phyloP scores from a whole-genome alignment of 2,113 vertebrate genomes.

The Aptenodytes patagonicus region DNA sequence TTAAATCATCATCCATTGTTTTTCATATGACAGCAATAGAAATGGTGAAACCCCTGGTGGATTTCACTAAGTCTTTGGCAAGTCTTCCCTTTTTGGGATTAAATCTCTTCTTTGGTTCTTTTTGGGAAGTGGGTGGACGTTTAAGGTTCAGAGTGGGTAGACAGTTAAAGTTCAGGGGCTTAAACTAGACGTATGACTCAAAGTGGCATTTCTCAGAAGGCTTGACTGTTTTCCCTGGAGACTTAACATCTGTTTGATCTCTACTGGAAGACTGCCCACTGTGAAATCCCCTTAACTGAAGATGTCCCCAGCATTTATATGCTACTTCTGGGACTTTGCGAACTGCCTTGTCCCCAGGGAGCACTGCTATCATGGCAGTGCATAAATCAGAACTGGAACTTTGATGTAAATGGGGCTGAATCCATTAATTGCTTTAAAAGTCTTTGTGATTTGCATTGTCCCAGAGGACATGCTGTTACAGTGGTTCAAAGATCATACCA shows the following conservation, averaged over 20 bases:
- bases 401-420: conserved; percentile 24
- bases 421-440: conserved; percentile 36
- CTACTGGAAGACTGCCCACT: background rate
- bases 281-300: background rate
- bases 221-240: background rate
- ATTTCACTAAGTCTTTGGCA: background rate
- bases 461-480: conserved; percentile 20
- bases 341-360: background rate
- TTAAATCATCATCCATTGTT: background rate
- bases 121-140: background rate
- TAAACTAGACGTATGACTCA: background rate
- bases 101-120: background rate
- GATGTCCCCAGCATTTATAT: background rate
- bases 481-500: conserved; percentile 15
- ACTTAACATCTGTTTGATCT: background rate
- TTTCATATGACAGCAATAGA: background rate
- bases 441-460: conserved; percentile 40
- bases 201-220: background rate
- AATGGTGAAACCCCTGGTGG: background rate
- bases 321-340: background rate
- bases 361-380: conserved; percentile 30
- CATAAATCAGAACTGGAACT: conserved; percentile 41
- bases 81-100: background rate
- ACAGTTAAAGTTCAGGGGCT: background rate
- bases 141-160: background rate